phyloP scores from a whole-genome alignment of 2,888 invertebrate genomes.

The Halictus quadricinctus region DNA sequence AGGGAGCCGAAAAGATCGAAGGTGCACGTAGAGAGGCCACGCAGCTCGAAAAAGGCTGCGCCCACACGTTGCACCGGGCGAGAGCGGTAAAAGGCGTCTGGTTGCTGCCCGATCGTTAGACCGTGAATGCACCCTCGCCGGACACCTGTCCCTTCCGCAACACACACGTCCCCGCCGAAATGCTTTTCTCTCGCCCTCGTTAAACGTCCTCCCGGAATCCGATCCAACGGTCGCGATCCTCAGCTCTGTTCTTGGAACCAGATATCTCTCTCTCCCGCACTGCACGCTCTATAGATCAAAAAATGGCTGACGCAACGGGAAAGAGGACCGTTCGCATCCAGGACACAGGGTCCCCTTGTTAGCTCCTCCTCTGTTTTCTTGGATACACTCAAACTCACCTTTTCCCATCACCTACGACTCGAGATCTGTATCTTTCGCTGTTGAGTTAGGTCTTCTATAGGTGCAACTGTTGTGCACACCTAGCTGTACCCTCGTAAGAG shows the following conservation, averaged over 20 bases:
- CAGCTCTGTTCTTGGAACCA: background rate
- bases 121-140: constrained; percentile 72
- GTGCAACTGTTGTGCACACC: background rate
- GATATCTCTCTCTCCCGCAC: background rate
- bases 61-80: constrained; percentile 47
- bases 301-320: background rate
- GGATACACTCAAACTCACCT: background rate
- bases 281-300: background rate
- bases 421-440: background rate
- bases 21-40: background rate
- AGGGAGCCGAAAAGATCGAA: background rate
- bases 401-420: too few species aligned
- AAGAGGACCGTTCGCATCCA: background rate
- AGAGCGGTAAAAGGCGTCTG: constrained; percentile 59
- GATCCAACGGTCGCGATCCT: constrained; percentile 53
- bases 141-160: constrained; percentile 72
- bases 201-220: constrained; percentile 39
- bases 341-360: background rate
- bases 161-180: constrained; percentile 58
- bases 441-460: background rate
- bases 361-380: background rate
- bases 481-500: background rate
- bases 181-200: constrained; percentile 45
- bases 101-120: constrained; percentile 66
- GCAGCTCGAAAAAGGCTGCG: constrained; percentile 52